Percentiles rank a stretch among this genome's conserved stretches.
Evolutionary conservation across 2,888 invertebrate genomes (phyloP).

Genomic region (Acholoe squamosa): DNA sequence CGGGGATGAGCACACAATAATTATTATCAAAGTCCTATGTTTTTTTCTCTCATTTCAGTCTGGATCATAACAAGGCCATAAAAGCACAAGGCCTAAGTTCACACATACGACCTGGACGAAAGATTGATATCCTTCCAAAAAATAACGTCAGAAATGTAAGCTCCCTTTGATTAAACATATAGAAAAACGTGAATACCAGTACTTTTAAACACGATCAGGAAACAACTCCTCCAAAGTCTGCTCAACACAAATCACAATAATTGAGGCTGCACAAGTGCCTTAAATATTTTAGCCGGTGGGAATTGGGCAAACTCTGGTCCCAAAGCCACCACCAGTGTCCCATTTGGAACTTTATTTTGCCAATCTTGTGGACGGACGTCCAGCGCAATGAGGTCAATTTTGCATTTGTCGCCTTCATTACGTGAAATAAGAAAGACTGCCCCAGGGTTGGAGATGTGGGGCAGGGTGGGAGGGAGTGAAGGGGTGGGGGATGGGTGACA

Average conservation of each 20-base stretch:
- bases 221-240: too few species aligned
- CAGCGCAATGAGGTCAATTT: not conserved
- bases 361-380: not conserved
- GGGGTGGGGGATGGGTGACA: not conserved
- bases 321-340: not conserved
- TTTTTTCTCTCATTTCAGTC: too few species aligned
- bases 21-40: too few species aligned
- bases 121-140: too few species aligned
- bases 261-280: not conserved
- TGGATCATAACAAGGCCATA: too few species aligned
- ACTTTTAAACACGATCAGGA: too few species aligned
- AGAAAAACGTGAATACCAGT: too few species aligned
- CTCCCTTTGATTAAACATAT: too few species aligned
- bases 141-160: too few species aligned
- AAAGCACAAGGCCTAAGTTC: too few species aligned
- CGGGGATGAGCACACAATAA: too few species aligned
- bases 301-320: not conserved
- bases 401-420: slow-evolving; percentile 14
- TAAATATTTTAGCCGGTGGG: slow-evolving; percentile 1
- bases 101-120: too few species aligned
- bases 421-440: not conserved
- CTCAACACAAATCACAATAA: not conserved
- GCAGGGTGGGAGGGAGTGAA: not conserved
- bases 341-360: slow-evolving; percentile 26
- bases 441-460: not conserved